phyloP scores from a whole-genome alignment of 2,113 vertebrate species.

The Tachysurus fulvidraco region DNA sequence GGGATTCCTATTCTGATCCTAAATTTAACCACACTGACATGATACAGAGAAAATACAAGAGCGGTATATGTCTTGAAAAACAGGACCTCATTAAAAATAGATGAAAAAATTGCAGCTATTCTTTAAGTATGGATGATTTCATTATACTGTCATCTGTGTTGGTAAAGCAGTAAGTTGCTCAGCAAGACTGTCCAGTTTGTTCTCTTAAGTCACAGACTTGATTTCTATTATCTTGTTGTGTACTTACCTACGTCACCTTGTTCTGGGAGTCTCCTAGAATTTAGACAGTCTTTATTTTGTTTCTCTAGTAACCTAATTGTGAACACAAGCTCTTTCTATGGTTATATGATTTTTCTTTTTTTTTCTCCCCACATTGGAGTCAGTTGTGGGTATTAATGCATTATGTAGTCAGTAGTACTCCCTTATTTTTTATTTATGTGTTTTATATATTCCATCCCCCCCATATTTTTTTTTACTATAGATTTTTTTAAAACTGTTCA shows the following conservation, averaged over 20 bases:
- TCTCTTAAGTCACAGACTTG: not conserved
- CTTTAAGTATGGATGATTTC: not conserved
- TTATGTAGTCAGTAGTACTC: not conserved
- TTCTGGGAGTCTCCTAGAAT: not conserved
- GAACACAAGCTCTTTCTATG: not conserved
- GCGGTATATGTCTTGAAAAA: not conserved
- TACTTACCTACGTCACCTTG: no score
- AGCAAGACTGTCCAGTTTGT: constrained; percentile 37
- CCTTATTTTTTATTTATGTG: no score
- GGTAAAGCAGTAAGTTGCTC: constrained; percentile 23
- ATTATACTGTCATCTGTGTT: not conserved
- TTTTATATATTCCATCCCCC: no score
- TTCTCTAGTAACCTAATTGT: not conserved
- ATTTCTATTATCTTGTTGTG: constrained; percentile 1
- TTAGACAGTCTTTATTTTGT: not conserved
- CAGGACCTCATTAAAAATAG: not conserved
- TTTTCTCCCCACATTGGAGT: not conserved
- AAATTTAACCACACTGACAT: not conserved
- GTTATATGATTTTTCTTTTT: not conserved
- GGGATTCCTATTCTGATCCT: not conserved
- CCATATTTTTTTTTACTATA: no score
- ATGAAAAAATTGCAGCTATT: not conserved
- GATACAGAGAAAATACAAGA: not conserved
- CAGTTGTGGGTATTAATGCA: not conserved
- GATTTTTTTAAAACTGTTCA: no score